Percentiles rank a stretch among this genome's conserved stretches.
Conservation (phyloP, 2,797 vertebrate species). For the Etheostoma nigrum region DNA sequence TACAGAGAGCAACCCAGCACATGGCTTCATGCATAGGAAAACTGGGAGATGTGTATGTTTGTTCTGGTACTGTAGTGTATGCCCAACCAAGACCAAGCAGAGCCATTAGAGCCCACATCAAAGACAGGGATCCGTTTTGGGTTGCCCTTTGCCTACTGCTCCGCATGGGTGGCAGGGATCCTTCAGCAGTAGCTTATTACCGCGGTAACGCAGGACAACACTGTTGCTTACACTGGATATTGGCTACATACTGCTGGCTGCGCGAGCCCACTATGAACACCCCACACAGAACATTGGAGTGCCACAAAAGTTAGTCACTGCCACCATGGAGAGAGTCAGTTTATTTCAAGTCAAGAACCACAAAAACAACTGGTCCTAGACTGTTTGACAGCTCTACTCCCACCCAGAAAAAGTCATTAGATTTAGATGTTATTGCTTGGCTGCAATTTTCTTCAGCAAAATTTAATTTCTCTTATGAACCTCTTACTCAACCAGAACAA, state of each 20-base stretch:
- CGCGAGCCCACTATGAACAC: slow-evolving; percentile 36
- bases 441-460: slow-evolving; percentile 27
- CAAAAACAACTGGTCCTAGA: slow-evolving; percentile 36
- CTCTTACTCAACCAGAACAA: slow-evolving; percentile 48
- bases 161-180: slow-evolving; percentile 68
- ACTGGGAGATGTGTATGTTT: slow-evolving; percentile 37
- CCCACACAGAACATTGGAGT: slow-evolving; percentile 42
- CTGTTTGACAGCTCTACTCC: slow-evolving; percentile 18
- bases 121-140: slow-evolving; percentile 36
- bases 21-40: slow-evolving; percentile 19
- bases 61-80: slow-evolving; percentile 32
- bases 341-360: slow-evolving; percentile 32
- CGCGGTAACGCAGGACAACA: slow-evolving; percentile 50
- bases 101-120: slow-evolving; percentile 59
- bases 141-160: slow-evolving; percentile 54
- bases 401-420: slow-evolving; percentile 12
- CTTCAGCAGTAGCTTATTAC: slow-evolving; percentile 76
- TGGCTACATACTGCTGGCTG: slow-evolving; percentile 29
- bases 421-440: slow-evolving; percentile 53
- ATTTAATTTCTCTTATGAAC: slow-evolving; percentile 44
- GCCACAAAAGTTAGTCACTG: slow-evolving; percentile 34
- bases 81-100: slow-evolving; percentile 19
- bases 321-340: slow-evolving; percentile 15
- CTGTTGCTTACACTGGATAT: slow-evolving; percentile 58
- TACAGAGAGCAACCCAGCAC: slow-evolving; percentile 1